Evolutionary conservation across 1,140 invertebrate species (phyloP).

Genomic region (Drosophila pseudoobscura): DNA sequence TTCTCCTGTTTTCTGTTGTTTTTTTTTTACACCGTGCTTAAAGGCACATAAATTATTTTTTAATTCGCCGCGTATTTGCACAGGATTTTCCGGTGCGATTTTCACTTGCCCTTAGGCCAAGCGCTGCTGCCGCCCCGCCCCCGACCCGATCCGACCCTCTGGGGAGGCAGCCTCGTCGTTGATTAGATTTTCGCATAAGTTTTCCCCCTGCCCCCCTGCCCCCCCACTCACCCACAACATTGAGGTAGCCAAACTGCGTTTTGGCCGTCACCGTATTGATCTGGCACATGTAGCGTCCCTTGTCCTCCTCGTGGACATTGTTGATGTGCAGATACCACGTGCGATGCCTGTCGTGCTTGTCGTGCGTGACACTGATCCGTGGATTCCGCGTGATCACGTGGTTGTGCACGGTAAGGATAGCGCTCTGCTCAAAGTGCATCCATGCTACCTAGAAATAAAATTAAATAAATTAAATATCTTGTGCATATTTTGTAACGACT

Average conservation of each 20-base stretch:
- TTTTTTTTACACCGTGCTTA: slow-evolving; percentile 43
- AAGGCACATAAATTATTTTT: slow-evolving; percentile 77
- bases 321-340: slow-evolving; percentile 96
- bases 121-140: neutral
- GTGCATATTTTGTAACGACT: neutral
- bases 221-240: slow-evolving; percentile 93
- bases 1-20: slow-evolving; percentile 11
- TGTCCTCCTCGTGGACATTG: slow-evolving; percentile 94
- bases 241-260: slow-evolving; percentile 95
- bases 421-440: slow-evolving; percentile 97
- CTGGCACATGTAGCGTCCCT: slow-evolving; percentile 97
- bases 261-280: slow-evolving; percentile 97
- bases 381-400: slow-evolving; percentile 96
- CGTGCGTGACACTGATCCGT: slow-evolving; percentile 94
- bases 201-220: neutral
- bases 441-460: slow-evolving; percentile 91
- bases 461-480: no score
- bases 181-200: slow-evolving; percentile 46
- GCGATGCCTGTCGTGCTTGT: slow-evolving; percentile 89
- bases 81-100: slow-evolving; percentile 47
- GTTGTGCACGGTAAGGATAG: slow-evolving; percentile 95
- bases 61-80: slow-evolving; percentile 69
- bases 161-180: slow-evolving; percentile 6
- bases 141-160: slow-evolving; percentile 1
- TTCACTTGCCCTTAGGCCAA: slow-evolving; percentile 4